These are phyloP conservation scores for Brachionus rotundiformis DNA, from an alignment of 1,140 invertebrate species.

Conservation along the genomic window DNA sequence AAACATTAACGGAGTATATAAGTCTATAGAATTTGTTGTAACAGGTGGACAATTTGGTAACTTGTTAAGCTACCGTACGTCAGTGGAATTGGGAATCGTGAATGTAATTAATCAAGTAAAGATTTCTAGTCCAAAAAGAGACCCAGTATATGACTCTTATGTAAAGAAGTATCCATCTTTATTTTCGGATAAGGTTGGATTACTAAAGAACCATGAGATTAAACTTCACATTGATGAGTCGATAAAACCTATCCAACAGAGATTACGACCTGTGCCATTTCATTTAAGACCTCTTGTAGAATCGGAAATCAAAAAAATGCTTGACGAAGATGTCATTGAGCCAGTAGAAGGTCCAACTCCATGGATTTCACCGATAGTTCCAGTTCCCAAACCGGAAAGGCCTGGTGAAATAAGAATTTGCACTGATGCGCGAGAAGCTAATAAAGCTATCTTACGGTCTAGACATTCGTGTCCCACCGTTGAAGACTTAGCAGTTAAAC, in stretches of 20 bases:
- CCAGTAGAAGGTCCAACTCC: conserved; percentile 55
- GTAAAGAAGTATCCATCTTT: not conserved
- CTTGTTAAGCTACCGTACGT: not conserved
- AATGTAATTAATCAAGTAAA: not conserved
- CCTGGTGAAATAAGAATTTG: conserved; percentile 42
- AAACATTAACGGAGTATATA: not conserved
- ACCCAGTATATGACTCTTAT: not conserved
- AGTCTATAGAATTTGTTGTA: not conserved
- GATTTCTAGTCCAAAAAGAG: not conserved
- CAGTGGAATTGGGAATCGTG: not conserved
- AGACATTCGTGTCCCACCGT: not conserved
- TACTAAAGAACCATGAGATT: not conserved
- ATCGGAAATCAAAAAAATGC: conserved; percentile 5
- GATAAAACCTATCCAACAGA: not conserved
- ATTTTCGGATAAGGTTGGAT: not conserved
- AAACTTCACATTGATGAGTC: too few species aligned
- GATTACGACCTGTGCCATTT: not conserved
- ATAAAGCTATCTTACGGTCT: not conserved
- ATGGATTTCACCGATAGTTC: conserved; percentile 57
- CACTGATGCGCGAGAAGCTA: not conserved
- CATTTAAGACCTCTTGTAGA: not conserved
- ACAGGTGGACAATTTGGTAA: not conserved
- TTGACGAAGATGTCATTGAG: conserved; percentile 55
- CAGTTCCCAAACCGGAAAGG: conserved; percentile 55
- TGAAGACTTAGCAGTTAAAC: not conserved